Percentiles rank a stretch among this genome's conserved stretches.
Evolutionary conservation across 2,113 vertebrate genomes (phyloP).

Genomic region (Peucedramus taeniatus): DNA sequence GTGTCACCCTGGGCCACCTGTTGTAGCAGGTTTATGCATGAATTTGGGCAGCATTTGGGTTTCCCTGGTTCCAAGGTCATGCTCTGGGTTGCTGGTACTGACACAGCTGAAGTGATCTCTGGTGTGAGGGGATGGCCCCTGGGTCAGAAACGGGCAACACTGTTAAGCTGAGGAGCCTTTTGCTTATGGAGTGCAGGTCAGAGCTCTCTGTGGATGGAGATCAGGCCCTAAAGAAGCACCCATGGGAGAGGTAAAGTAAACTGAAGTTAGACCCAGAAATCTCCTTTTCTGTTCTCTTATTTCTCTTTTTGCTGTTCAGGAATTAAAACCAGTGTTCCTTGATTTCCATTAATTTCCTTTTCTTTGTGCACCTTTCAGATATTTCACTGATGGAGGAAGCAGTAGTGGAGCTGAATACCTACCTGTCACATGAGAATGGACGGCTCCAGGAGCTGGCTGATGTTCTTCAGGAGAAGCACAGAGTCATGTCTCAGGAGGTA

Average conservation of each 20-base stretch:
- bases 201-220: background rate
- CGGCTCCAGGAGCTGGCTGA: conserved; percentile 86
- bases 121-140: background rate
- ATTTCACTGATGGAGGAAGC: conserved; percentile 75
- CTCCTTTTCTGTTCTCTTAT: background rate
- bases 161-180: background rate
- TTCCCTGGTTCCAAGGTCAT: background rate
- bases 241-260: background rate
- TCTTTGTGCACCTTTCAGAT: conserved; percentile 65
- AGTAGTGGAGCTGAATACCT: conserved; percentile 81
- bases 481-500: conserved; percentile 92
- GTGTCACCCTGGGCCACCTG: background rate
- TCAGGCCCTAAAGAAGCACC: background rate
- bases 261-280: background rate
- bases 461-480: conserved; percentile 88
- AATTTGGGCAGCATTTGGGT: background rate
- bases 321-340: background rate
- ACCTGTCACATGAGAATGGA: conserved; percentile 84
- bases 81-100: background rate
- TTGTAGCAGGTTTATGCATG: background rate
- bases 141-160: background rate
- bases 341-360: background rate
- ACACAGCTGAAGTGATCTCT: background rate
- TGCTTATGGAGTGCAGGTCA: background rate
- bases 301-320: background rate